Base-by-base conservation (phyloP, 2,113 vertebrate genomes). In the Mormyrus lacerda region DNA sequence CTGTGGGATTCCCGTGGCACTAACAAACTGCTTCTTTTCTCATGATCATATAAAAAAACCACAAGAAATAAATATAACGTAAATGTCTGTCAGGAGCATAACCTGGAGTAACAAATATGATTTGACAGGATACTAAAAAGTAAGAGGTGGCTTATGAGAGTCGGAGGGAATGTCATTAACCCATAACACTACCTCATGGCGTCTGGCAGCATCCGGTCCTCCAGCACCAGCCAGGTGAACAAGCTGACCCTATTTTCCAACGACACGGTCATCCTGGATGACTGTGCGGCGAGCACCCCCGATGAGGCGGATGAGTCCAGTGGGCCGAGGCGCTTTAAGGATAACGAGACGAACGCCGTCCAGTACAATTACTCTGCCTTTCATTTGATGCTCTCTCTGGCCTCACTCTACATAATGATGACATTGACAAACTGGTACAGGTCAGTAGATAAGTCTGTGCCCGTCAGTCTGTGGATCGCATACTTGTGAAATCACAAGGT, bases 331-430 rank as follows among this genome's bases (percentile, higher is more conserved):
- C 95, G 96, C 4, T 96, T 96, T 44, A n/a, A 91, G 6, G 98
- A 99, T 93, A 98, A 98, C 0, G 98, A 99, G 93, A 96, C 92
- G 79, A 97, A 98, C 3, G 93, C 93, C 0, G 97, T 98, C 15
- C 97, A 98, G 94, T 99, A 99, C 94, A 98, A 89, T 95, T 99
- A 99, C 91, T 94, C 95, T 11, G 95, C 96, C 91, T 99, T 98
- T 92, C 98, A 98, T 93, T 93, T 98, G 90, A 97, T 99, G 97
- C 95, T 99, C 47, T 97, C 94, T 91, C 95, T 98, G 27, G 98
- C 98, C 1, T 97, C 98, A 0, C 96, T 99, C 0, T 98, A 99
- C 93, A 98, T 99, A 94, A 99, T 99, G 98, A 98, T 99, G 98
- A 99, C 97, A 0, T 96, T 99, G 90, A 99, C 98, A 0, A 97